A percentile compares a stretch with the other conserved stretches of the same genome.
phyloP scores from a whole-genome alignment of 2,113 vertebrate species.

The Leucosticte australis region DNA sequence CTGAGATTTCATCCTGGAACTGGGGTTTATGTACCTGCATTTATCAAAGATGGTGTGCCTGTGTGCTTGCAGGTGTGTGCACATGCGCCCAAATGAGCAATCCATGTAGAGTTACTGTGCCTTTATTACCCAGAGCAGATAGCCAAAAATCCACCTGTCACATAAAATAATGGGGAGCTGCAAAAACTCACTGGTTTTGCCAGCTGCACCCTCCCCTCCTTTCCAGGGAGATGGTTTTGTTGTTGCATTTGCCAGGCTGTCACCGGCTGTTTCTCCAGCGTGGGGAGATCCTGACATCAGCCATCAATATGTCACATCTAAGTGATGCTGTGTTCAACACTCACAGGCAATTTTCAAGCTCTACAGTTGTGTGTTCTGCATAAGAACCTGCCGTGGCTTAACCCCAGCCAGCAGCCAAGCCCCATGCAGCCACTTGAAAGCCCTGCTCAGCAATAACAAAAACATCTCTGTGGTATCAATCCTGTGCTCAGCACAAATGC shows the following conservation, averaged over 20 bases:
- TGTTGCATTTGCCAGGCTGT: not conserved
- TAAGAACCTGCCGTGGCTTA: not conserved
- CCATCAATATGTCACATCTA: not conserved
- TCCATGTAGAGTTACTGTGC: not conserved
- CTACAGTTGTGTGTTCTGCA: not conserved
- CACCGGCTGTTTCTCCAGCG: not conserved
- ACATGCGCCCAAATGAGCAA: not conserved
- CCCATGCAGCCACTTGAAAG: not conserved
- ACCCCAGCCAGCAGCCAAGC: not conserved
- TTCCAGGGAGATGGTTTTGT: not conserved
- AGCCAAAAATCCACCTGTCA: not conserved
- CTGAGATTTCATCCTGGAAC: not conserved
- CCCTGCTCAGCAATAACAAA: not conserved
- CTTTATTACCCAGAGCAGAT: not conserved
- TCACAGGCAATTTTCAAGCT: not conserved
- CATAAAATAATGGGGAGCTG: not conserved
- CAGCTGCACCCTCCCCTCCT: not conserved
- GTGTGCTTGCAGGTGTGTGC: not conserved
- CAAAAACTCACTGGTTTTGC: not conserved
- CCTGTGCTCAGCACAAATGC: not conserved
- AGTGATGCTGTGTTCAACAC: not conserved
- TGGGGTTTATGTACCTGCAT: not conserved
- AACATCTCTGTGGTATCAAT: not conserved
- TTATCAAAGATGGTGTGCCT: not conserved
- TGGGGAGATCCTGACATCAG: not conserved